A percentile compares a stretch with the other conserved stretches of the same genome.
Evolutionary conservation across 2,888 invertebrate genomes (phyloP).

Genomic region (Thereva nobilitata): DNA sequence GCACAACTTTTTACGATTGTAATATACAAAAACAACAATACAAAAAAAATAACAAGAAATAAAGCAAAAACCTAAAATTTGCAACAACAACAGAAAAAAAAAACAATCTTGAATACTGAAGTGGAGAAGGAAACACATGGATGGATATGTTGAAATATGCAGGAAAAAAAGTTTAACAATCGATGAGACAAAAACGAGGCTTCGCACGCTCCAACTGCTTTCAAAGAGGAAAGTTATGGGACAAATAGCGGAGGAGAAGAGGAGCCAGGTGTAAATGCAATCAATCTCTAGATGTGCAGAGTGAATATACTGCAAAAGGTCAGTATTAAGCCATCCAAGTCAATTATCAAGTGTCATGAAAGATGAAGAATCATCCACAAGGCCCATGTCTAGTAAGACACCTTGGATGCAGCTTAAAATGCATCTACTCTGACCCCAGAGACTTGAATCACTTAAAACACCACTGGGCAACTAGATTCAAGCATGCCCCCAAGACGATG

Average conservation of each 20-base stretch:
- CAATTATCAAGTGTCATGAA: conserved; percentile 9
- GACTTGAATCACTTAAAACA: neutral
- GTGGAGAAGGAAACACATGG: too few species aligned
- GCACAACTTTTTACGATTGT: conserved; percentile 1
- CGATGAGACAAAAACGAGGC: too few species aligned
- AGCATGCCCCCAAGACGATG: neutral
- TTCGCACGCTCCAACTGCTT: too few species aligned
- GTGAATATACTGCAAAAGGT: conserved; percentile 22
- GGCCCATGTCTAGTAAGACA: neutral
- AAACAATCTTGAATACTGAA: too few species aligned
- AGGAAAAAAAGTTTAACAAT: too few species aligned
- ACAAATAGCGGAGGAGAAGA: neutral
- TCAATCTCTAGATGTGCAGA: conserved; percentile 3
- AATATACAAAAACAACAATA: neutral
- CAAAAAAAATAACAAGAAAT: conserved; percentile 1
- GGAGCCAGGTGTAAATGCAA: neutral
- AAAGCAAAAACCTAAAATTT: too few species aligned
- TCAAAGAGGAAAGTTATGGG: too few species aligned
- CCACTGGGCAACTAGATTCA: neutral
- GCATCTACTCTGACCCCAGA: neutral
- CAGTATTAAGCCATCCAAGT: conserved; percentile 17
- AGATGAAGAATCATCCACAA: neutral
- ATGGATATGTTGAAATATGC: too few species aligned
- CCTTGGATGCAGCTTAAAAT: neutral
- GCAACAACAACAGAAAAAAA: too few species aligned